These are phyloP conservation scores for Bos taurus DNA, from an alignment of 2,113 vertebrate genomes.

Conservation along the genomic window DNA sequence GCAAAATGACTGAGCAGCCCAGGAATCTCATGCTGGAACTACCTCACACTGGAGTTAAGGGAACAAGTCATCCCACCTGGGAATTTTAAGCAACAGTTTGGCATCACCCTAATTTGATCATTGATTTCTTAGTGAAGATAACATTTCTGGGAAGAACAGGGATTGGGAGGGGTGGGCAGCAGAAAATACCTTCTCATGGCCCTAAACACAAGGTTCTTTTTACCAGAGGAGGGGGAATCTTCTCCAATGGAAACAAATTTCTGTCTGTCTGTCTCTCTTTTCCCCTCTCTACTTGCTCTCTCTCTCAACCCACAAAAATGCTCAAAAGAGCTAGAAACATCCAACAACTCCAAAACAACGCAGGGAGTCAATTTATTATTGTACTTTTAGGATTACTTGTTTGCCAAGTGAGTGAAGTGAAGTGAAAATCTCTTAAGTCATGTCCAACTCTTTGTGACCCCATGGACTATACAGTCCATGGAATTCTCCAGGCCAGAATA, in stretches of 20 bases:
- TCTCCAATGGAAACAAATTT: not conserved
- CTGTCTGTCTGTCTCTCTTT: not conserved
- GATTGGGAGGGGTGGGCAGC: not conserved
- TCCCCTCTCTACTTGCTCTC: not conserved
- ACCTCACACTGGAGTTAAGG: not conserved
- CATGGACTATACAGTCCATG: not conserved
- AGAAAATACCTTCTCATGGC: not conserved
- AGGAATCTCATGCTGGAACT: constrained; percentile 13
- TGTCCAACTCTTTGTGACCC: not conserved
- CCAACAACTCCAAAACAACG: constrained; percentile 2
- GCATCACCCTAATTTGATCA: not conserved
- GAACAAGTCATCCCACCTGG: not conserved
- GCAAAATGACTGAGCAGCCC: constrained; percentile 30
- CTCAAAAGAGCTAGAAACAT: not conserved
- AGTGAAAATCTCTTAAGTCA: not conserved
- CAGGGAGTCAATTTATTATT: not conserved
- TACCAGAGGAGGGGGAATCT: not conserved
- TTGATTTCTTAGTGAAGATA: not conserved
- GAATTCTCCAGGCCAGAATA: not conserved
- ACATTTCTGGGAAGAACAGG: not conserved
- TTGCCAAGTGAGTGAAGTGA: constrained; percentile 8
- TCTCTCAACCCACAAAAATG: constrained; percentile 34
- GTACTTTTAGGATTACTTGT: not conserved
- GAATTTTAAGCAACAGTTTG: constrained; percentile 14
- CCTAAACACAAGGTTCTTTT: not conserved